These are phyloP conservation scores for Ailurus styani DNA, from an alignment of 2,113 vertebrate genomes.

Conservation along the genomic window DNA sequence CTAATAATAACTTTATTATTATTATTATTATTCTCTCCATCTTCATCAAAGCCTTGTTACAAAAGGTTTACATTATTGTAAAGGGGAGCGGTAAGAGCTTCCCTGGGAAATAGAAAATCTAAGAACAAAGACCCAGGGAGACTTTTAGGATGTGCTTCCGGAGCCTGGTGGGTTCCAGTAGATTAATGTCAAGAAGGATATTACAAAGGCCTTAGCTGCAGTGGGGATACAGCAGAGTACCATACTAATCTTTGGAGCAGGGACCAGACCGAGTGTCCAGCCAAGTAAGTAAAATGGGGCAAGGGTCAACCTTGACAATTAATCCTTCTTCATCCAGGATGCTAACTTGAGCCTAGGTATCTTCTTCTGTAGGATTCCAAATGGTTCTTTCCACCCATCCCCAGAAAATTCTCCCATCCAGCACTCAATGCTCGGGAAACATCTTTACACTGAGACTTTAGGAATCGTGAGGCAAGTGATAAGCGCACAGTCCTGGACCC, in stretches of 20 bases:
- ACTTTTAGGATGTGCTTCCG: neutral
- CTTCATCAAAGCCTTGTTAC: neutral
- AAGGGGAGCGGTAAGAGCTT: neutral
- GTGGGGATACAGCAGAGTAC: neutral
- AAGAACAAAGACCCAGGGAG: neutral
- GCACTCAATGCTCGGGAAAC: neutral
- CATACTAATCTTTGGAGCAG: constrained; percentile 51
- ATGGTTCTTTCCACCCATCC: neutral
- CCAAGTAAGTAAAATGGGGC: constrained; percentile 59
- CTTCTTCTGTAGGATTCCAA: neutral
- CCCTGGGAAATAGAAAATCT: neutral
- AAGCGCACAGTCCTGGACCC: neutral
- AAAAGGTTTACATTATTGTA: neutral
- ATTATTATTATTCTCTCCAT: neutral
- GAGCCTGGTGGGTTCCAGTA: neutral
- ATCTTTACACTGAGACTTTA: neutral
- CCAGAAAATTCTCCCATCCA: neutral
- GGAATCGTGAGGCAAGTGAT: neutral
- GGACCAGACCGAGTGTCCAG: constrained; percentile 39
- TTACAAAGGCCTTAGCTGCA: neutral
- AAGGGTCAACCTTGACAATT: neutral
- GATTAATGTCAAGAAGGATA: constrained; percentile 15
- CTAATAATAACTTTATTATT: neutral
- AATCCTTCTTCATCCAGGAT: neutral
- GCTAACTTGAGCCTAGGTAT: neutral